Conservation (phyloP, 2,797 vertebrate genomes). For the Ptychobarbus kaznakovi region DNA sequence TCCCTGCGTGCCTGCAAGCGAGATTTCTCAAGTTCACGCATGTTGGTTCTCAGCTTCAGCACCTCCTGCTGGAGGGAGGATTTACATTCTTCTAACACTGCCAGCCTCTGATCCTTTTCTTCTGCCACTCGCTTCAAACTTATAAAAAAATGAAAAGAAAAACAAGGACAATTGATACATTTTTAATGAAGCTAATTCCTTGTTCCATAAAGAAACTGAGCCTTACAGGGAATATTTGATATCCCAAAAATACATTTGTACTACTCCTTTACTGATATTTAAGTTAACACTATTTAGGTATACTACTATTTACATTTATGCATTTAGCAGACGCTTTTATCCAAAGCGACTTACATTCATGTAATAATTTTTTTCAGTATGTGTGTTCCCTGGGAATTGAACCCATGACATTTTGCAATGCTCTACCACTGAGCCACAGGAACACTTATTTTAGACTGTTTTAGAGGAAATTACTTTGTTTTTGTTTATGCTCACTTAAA, state of each 20-base stretch:
- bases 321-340: no score
- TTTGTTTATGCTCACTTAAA: neutral
- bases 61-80: constrained; percentile 74
- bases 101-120: constrained; percentile 79
- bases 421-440: no score
- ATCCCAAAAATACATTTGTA: neutral
- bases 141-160: neutral
- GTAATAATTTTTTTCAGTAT: no score
- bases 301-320: neutral
- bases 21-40: constrained; percentile 78
- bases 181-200: neutral
- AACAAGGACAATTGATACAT: neutral
- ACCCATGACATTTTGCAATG: no score
- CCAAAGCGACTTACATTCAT: no score
- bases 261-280: neutral
- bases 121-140: constrained; percentile 81
- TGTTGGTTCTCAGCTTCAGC: constrained; percentile 69
- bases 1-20: constrained; percentile 74
- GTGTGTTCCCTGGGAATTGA: no score
- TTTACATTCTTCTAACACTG: constrained; percentile 76
- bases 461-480: no score
- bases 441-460: neutral
- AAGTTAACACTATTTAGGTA: neutral
- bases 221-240: neutral
- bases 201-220: neutral